Base-by-base conservation (phyloP, 2,888 invertebrate genomes). In the Sussaba pulchella region DNA sequence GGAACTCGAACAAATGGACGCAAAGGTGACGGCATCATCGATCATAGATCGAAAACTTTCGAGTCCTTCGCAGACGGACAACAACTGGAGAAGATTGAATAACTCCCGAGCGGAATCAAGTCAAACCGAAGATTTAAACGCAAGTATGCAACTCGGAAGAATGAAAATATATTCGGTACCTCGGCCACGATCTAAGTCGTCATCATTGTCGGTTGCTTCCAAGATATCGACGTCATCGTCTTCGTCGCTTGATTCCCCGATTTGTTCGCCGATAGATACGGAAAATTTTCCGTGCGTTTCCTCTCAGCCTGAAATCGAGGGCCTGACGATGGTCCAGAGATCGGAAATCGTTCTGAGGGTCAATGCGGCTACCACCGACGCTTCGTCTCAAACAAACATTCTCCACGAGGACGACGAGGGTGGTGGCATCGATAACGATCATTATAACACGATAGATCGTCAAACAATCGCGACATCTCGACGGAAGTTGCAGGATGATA, bases 401-500 rank as follows among this genome's bases (percentile, higher is more conserved):
- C 74, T 88, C 24, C 93, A 93, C 45, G 89, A 92, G 82, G 82
- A 82, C 78, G 88, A 78, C 10, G 64, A 85, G 47, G 50, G 9
- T 36, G 75, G 73, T 0, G 8, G 89, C 88, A 26, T 90, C 90
- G 83, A 39, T 24, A 31, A 31, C 31, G 31, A 31, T 31, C 31
- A 6, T n/a, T n/a, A n/a, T n/a, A n/a, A n/a, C n/a, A 67, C 83
- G 57, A n/a, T 9, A 1, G 69, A 73, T 9, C 59, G 71, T 10
- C 85, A 85, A 39, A 64, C 81, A 0, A 93, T 94, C 52, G 91
- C 94, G 19, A 92, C 92, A 45, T 93, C 93, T 1, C 93, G 95
- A 81, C 94, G 94, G 87, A 95, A 95, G 85, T 93, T 94, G 54
- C 94, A 95, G 84, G 96, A 97, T 90, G 97, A 97, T 92, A 94